A percentile compares a stretch with the other conserved stretches of the same genome.
These are phyloP conservation scores for Cydia fagiglandana DNA, from an alignment of 1,140 invertebrate genomes.

Conservation along the genomic window DNA sequence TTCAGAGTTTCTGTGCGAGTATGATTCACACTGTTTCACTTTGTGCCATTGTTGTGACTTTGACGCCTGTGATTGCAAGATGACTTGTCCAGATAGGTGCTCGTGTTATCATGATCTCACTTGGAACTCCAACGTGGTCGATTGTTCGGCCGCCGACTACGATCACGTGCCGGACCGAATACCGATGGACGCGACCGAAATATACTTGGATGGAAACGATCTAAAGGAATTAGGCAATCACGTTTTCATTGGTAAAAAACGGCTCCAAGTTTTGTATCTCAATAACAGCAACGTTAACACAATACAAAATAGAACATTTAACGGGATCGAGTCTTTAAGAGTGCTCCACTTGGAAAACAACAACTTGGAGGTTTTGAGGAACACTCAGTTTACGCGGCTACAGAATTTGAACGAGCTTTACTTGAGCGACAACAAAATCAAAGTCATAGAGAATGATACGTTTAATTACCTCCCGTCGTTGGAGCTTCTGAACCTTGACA, in stretches of 20 bases:
- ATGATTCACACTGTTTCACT: slow-evolving; percentile 92
- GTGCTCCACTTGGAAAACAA: slow-evolving; percentile 91
- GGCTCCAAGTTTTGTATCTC: slow-evolving; percentile 89
- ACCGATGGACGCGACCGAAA: slow-evolving; percentile 94
- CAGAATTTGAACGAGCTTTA: slow-evolving; percentile 89
- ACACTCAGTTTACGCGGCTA: slow-evolving; percentile 87
- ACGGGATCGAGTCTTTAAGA: slow-evolving; percentile 86
- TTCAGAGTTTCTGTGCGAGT: slow-evolving; percentile 91
- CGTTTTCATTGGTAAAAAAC: slow-evolving; percentile 93
- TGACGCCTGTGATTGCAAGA: slow-evolving; percentile 94
- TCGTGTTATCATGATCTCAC: slow-evolving; percentile 94
- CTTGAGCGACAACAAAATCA: slow-evolving; percentile 88
- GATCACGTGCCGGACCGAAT: slow-evolving; percentile 87
- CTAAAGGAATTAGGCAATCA: slow-evolving; percentile 90
- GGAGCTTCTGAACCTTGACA: slow-evolving; percentile 88
- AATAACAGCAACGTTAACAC: slow-evolving; percentile 90
- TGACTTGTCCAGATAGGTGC: slow-evolving; percentile 93
- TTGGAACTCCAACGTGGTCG: slow-evolving; percentile 94
- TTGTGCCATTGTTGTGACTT: slow-evolving; percentile 95
- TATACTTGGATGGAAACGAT: slow-evolving; percentile 93
- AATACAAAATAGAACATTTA: slow-evolving; percentile 92
- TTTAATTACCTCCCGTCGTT: slow-evolving; percentile 86
- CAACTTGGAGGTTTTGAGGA: slow-evolving; percentile 85
- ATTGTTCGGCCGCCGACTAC: slow-evolving; percentile 89
- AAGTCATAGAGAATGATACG: slow-evolving; percentile 87